phyloP scores from a whole-genome alignment of 1,140 invertebrate genomes.

The Anthonomus grandis region DNA sequence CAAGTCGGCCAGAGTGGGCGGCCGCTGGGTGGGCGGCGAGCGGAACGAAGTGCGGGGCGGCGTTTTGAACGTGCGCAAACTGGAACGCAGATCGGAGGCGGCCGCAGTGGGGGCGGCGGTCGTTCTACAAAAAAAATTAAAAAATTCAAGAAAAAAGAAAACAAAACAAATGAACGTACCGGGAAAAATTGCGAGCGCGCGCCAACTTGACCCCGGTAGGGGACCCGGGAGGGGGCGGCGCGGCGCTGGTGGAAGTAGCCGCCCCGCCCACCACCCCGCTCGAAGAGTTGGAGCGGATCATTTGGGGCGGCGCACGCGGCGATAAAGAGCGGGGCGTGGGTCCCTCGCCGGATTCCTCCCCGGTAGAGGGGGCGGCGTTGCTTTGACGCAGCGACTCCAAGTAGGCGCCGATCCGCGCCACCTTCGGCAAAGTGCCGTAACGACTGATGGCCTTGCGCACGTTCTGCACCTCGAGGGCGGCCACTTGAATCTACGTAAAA shows the following conservation, averaged over 20 bases:
- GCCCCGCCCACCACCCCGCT: conserved; percentile 67
- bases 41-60: conserved; percentile 53
- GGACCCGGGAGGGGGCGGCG: conserved; percentile 60
- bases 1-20: conserved; percentile 69
- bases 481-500: conserved; percentile 74
- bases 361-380: conserved; percentile 58
- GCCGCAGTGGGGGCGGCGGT: conserved; percentile 47
- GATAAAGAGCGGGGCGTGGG: conserved; percentile 45
- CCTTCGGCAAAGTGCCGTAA: conserved; percentile 96
- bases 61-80: conserved; percentile 54
- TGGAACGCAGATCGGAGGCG: conserved; percentile 43
- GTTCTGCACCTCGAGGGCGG: conserved; percentile 93
- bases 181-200: conserved; percentile 50
- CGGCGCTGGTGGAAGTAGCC: no score
- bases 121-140: conserved; percentile 41
- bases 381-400: conserved; percentile 85
- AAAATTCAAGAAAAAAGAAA: no score
- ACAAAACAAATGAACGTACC: conserved; percentile 15
- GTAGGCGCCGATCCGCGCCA: conserved; percentile 91
- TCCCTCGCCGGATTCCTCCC: conserved; percentile 51
- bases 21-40: conserved; percentile 38
- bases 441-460: conserved; percentile 93
- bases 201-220: conserved; percentile 54
- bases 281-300: conserved; percentile 81
- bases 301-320: conserved; percentile 66